Evolutionary conservation across 2,888 invertebrate species (phyloP).

Genomic region (Agrilus cyanescens): DNA sequence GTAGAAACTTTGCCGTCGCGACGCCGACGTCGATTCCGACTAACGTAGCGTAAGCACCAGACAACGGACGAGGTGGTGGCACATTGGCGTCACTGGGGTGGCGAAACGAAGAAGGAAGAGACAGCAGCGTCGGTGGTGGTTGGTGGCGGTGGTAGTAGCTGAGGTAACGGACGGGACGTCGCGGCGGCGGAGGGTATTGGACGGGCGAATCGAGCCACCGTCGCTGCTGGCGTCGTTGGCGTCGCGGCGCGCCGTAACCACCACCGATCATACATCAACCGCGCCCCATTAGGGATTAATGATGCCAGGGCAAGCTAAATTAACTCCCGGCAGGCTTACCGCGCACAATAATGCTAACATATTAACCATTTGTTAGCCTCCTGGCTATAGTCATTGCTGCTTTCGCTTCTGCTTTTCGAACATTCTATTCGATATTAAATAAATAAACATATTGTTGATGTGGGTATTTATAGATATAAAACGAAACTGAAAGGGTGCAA

Average conservation of each 20-base stretch:
- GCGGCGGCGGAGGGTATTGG: conserved; percentile 6
- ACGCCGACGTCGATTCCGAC: too few relatives aligned
- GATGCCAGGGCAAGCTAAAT: conserved; percentile 39
- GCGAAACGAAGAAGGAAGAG: background rate
- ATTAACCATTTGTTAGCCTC: conserved; percentile 38
- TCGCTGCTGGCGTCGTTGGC: background rate
- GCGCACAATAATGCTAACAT: conserved; percentile 39
- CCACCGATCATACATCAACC: conserved; percentile 38
- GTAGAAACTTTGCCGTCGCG: too few relatives aligned
- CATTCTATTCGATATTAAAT: too few relatives aligned
- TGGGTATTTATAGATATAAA: too few relatives aligned
- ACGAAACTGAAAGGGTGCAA: too few relatives aligned
- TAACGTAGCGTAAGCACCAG: too few relatives aligned
- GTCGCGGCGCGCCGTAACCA: conserved; percentile 4
- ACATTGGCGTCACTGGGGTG: too few relatives aligned
- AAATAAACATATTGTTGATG: too few relatives aligned
- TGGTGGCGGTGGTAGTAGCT: background rate
- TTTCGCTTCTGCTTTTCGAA: too few relatives aligned
- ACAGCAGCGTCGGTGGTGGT: background rate
- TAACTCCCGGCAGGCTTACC: conserved; percentile 40
- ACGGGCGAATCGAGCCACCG: background rate
- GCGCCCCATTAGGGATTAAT: conserved; percentile 41
- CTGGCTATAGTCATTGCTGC: background rate
- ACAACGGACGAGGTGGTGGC: too few relatives aligned
- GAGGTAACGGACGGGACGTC: conserved; percentile 2